Evolutionary conservation across 1,140 invertebrate genomes (phyloP), one percentile per base, ranked within the genome.

Genomic region (Drosophila novamexicana): DNA sequence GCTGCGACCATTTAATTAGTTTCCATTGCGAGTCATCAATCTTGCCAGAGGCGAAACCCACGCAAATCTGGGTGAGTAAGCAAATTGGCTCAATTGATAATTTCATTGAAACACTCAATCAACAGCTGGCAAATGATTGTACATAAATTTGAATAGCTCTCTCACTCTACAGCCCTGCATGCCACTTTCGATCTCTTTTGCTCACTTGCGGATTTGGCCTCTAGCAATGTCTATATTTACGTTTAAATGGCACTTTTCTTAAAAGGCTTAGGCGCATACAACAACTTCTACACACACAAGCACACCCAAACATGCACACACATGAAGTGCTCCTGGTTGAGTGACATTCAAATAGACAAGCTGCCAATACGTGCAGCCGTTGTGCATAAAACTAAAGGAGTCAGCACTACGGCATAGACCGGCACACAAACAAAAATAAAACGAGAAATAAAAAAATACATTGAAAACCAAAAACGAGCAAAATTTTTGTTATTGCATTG

Each of bases 201-300:
- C 22, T 45, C 37, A 47, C 39, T 29, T 10, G 14, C 36, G 58
- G 67, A 40, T 58, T 74, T 79, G 53, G 67, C 67, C 50, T 50
- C 40, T 12, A 16, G 64, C 71, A 80, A 84, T 89, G 84, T 88
- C 84, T 89, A 84, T 88, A 89, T 88, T 88, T 88, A 88, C 81
- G 83, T 88, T 88, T 88, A 88, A 88, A 89, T 88, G 83, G 80
- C 83, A 88, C 84, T 88, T 89, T 88, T 84, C 83, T 84, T 81
- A 88, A 88, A 84, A 88, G 83, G 80, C 80, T 77, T 68, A 72
- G 78, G 63, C 61, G 66, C 52, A 66, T 29, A 79, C 64, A 76
- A 63, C 58, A 58, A 40, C 22, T 10, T 10, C 2, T 37, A 36
- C 36, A 39, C 18, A 57, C 45, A 49, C 49, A 68, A 29, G 0